Conservation (phyloP, 2,888 invertebrate genomes). For the Drosophila dives region DNA sequence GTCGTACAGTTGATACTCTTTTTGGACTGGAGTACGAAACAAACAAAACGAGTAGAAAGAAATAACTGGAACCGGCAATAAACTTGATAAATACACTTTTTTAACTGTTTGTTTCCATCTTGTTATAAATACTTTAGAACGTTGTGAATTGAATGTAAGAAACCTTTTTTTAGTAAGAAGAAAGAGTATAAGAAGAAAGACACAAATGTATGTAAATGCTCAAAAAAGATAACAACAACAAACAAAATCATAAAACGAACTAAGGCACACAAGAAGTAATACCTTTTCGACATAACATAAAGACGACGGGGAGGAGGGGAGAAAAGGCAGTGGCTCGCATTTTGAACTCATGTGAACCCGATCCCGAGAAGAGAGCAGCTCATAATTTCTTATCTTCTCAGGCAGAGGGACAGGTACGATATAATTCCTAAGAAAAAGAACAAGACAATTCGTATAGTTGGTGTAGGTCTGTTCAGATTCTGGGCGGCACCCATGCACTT, state of each 20-base stretch:
- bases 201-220: slow-evolving; percentile 37
- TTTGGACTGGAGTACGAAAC: background rate
- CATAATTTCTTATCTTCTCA: slow-evolving; percentile 33
- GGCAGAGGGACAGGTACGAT: slow-evolving; percentile 48
- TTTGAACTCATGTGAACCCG: slow-evolving; percentile 74
- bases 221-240: slow-evolving; percentile 62
- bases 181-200: slow-evolving; percentile 19
- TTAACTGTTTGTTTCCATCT: background rate
- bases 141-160: background rate
- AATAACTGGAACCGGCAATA: background rate
- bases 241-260: slow-evolving; percentile 57
- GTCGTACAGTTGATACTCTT: slow-evolving; percentile 24
- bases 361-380: slow-evolving; percentile 24
- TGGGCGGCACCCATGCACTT: slow-evolving; percentile 29
- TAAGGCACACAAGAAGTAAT: slow-evolving; percentile 44
- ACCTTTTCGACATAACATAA: slow-evolving; percentile 41
- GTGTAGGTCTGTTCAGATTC: slow-evolving; percentile 45
- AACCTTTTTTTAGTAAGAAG: background rate
- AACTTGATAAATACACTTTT: background rate
- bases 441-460: slow-evolving; percentile 27
- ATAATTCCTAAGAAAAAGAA: slow-evolving; percentile 18
- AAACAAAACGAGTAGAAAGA: background rate
- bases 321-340: slow-evolving; percentile 18
- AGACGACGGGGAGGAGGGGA: slow-evolving; percentile 6
- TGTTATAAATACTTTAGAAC: background rate